Evolutionary conservation across 1,140 invertebrate species (phyloP).

Genomic region (Penaeus japonicus): DNA sequence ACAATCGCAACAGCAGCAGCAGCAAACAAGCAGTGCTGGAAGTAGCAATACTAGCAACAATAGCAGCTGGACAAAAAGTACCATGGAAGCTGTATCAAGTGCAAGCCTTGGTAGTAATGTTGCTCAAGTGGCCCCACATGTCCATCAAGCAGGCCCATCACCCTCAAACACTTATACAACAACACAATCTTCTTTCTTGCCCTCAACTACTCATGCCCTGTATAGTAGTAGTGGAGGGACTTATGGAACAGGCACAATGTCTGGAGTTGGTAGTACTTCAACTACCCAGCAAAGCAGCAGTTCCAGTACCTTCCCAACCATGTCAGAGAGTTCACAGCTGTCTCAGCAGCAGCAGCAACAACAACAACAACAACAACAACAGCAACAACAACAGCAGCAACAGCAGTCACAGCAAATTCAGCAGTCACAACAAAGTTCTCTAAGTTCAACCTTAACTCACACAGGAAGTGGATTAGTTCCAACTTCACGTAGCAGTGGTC

Average conservation of each 20-base stretch:
- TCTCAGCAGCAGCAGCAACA: conserved; percentile 18
- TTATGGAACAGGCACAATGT: background rate
- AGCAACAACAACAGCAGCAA: conserved; percentile 4
- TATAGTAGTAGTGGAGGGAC: background rate
- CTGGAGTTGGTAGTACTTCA: background rate
- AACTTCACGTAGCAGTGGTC: background rate
- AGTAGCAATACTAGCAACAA: conserved; percentile 14
- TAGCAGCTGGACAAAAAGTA: conserved; percentile 16
- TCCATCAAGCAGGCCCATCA: background rate
- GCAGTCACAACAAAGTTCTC: conserved; percentile 20
- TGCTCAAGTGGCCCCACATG: conserved; percentile 39
- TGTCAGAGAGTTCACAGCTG: conserved; percentile 11
- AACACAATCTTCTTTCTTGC: background rate
- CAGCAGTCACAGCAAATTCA: conserved; percentile 19
- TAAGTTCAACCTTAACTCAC: conserved; percentile 19
- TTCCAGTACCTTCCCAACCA: background rate
- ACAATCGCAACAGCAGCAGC: background rate
- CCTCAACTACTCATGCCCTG: conserved; percentile 10
- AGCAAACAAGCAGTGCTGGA: background rate
- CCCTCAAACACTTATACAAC: background rate
- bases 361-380: conserved; percentile 2
- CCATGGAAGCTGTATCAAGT: background rate
- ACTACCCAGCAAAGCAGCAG: background rate
- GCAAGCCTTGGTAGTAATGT: conserved; percentile 27
- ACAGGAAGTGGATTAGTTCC: background rate